Evolutionary conservation across 2,113 vertebrate genomes (phyloP).

Genomic region (Hymenochirus boettgeri): DNA sequence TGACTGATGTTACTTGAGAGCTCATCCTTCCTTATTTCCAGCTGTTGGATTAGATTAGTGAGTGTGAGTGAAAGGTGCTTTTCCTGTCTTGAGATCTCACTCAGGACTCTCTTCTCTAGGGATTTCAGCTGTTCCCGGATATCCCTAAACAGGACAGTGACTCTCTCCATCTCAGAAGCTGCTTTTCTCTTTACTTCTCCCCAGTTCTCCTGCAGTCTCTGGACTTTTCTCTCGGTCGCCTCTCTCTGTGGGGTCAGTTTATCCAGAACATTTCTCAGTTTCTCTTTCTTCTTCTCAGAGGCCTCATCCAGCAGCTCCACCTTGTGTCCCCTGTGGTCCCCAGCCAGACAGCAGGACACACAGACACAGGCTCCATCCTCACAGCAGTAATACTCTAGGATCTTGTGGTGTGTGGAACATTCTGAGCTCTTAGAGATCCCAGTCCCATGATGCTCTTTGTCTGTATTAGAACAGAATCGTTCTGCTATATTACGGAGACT

Average conservation of each 20-base stretch:
- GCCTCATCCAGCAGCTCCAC: neutral
- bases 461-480: neutral
- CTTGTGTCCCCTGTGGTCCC: neutral
- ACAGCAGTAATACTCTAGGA: neutral
- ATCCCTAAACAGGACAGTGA: neutral
- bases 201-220: neutral
- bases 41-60: neutral
- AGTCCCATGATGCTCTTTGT: neutral
- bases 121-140: too few species aligned
- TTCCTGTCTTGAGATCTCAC: neutral
- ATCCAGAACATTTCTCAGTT: neutral
- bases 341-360: neutral
- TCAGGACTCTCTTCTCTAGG: neutral
- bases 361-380: neutral
- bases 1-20: neutral
- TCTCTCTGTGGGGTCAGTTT: neutral
- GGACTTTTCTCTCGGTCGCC: too few species aligned
- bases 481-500: too few species aligned
- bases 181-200: neutral
- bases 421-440: too few species aligned
- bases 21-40: neutral
- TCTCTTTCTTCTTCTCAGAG: neutral
- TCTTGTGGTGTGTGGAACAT: neutral
- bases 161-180: neutral
- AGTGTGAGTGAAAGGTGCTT: neutral